phyloP scores from a whole-genome alignment of 2,113 vertebrate genomes.

The Tylochromis polylepis region DNA sequence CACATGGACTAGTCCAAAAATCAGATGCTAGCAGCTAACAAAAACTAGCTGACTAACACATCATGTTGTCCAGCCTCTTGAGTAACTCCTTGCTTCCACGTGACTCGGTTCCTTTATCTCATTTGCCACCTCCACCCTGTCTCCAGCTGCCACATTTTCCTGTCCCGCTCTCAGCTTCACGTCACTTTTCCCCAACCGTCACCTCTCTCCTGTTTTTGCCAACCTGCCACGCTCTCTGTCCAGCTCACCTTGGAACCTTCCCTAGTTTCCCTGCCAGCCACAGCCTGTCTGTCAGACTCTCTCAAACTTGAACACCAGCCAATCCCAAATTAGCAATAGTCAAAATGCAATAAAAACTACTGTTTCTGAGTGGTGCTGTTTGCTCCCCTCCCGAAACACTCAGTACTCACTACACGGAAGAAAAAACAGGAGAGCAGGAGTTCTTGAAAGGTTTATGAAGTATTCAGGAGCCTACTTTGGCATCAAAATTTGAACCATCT shows the following conservation, averaged over 20 bases:
- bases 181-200: not conserved
- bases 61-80: not conserved
- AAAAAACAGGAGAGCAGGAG: not conserved
- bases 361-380: not conserved
- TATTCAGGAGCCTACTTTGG: not conserved
- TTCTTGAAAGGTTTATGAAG: not conserved
- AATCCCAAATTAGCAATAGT: not conserved
- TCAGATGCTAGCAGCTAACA: not conserved
- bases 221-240: not conserved
- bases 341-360: not conserved
- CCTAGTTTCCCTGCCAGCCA: not conserved
- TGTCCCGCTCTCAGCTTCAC: not conserved
- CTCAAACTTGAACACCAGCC: not conserved
- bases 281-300: not conserved
- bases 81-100: not conserved
- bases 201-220: not conserved
- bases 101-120: not conserved
- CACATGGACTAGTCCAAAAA: not conserved
- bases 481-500: not conserved
- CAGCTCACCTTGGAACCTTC: not conserved
- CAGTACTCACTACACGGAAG: rapidly evolving
- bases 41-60: not conserved
- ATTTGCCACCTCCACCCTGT: not conserved
- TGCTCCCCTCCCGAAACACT: not conserved
- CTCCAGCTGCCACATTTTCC: not conserved